Evolutionary conservation across 2,113 vertebrate species (phyloP), one percentile per base, ranked within the genome.

Genomic region (Baryphthengus martii): DNA sequence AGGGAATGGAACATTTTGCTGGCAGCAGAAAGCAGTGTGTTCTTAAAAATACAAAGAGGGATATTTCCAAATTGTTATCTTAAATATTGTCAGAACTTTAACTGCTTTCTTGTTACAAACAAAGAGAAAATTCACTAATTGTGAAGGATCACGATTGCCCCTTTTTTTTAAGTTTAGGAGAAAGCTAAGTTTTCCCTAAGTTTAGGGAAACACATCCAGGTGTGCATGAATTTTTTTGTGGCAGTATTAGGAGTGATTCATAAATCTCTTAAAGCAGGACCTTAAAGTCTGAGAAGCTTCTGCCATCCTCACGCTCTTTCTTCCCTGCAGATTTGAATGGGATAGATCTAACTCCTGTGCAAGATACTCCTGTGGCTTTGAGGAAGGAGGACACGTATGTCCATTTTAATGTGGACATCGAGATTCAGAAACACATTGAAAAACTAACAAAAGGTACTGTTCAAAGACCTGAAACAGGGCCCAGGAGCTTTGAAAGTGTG

Each of bases 391-490:
- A 99, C 87, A 99, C 98, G 0, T 99, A 99, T 52, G 98, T 99
- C 95, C 99, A 99, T 97, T 99, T 99, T 97, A 98, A 98, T 2
- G 98, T 99, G 94, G 99, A 99, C 68, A 98, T 99, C 3, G 99
- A 99, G 97, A 99, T 99, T 96, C 99, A 99, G 98, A 99, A 98
- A 97, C 99, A 99, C 24, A 95, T 99, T 81, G 99, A 99, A 97
- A 99, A 99, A 97, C 96, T 99, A 97, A 99, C 99, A 59, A 99
- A 99, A 99, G 99, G 99, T 99, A 73, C n/a, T 7, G 97, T 97
- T 15, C 29, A 25, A 73, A 40, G 47, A 56, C 19, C 11, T 3
- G 14, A 65, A 72, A 61, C 3, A 4, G 35, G 44, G 21, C 56
- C 70, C 72, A 13, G 49, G 47, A 81, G 65, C 72, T 90, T 52